Base-by-base conservation (phyloP, 2,797 vertebrate species). In the Platyrinchus mystaceus region DNA sequence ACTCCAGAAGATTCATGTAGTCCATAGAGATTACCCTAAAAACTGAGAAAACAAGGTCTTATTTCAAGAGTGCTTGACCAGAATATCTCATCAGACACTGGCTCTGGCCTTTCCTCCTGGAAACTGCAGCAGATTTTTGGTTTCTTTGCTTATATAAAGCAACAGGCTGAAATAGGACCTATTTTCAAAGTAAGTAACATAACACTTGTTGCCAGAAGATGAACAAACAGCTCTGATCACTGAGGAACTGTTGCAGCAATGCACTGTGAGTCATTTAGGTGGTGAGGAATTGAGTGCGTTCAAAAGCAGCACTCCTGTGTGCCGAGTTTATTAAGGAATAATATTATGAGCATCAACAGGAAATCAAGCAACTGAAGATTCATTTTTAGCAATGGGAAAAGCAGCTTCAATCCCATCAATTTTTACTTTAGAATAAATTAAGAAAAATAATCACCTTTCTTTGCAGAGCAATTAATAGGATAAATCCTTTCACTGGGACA, bases 41-140 rank as follows among this genome's bases (percentile, higher is more conserved):
- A 84, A 86, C 68, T 89, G 68, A 96, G 76, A 95, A 97, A 97
- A 94, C 60, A 94, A 94, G 74, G 83, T 67, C 69, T 87, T 69
- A 34, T 87, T 96, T 82, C 89, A 94, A 59, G 59, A 60, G 34
- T 2, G 1, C 79, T 94, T 87, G 78, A 94, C 63, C 9, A 13
- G 82, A 83, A 71, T 73, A 83, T 63, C 27, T 90, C 94, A 94
- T 81, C 24, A 94, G 66, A 77, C 44, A 56, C 71, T 22, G 11
- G 36, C 52, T 91, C 46, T 75, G 60, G 52, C 63, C 67, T 94
- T 88, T 70, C 24, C 59, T 66, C 32, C 32, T 84, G 84, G 43
- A 87, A 87, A 88, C 50, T 39, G 73, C 50, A 59, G 73, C 36
- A 82, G 28, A 75, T 73, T 86, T 92, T 89, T 50, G 3, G n/a